Conservation (phyloP, 2,797 vertebrate genomes). For the Chanos chanos region DNA sequence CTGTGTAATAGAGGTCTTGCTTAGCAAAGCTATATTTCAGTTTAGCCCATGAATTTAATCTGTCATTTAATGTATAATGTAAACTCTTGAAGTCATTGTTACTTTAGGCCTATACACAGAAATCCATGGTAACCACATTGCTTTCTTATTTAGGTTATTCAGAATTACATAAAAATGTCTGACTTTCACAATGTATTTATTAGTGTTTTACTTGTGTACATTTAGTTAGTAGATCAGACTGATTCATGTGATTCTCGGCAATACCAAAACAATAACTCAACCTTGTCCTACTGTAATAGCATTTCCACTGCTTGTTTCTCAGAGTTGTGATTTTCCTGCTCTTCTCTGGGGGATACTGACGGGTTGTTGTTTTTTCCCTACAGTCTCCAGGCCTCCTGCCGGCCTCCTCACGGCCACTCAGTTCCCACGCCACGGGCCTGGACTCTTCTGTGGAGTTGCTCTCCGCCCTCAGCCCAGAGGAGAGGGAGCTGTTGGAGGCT, state of each 20-base stretch:
- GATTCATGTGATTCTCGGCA: too few relatives aligned
- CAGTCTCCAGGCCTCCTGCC: constrained; percentile 58
- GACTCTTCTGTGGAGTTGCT: constrained; percentile 81
- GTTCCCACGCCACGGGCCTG: constrained; percentile 43
- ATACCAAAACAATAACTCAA: too few relatives aligned
- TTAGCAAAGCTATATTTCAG: constrained; percentile 40
- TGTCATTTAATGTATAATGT: constrained; percentile 1
- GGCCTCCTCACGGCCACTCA: constrained; percentile 23
- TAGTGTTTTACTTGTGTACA: too few relatives aligned
- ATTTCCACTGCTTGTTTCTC: background rate
- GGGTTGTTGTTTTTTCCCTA: constrained; percentile 60
- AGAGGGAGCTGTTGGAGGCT: constrained; percentile 79
- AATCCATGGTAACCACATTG: too few relatives aligned
- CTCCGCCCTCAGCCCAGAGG: constrained; percentile 82
- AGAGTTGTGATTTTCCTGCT: constrained; percentile 4
- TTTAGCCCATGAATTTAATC: constrained; percentile 8
- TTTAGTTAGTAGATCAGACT: too few relatives aligned
- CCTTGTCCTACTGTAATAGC: too few relatives aligned
- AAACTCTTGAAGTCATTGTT: constrained; percentile 22
- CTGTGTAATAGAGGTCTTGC: constrained; percentile 40
- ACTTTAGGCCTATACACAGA: too few relatives aligned
- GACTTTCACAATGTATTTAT: too few relatives aligned
- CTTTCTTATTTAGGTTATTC: too few relatives aligned
- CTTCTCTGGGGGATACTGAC: constrained; percentile 35
- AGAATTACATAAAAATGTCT: too few relatives aligned